Base-by-base conservation (phyloP, 2,888 invertebrate genomes). In the Melieria crassipennis region DNA sequence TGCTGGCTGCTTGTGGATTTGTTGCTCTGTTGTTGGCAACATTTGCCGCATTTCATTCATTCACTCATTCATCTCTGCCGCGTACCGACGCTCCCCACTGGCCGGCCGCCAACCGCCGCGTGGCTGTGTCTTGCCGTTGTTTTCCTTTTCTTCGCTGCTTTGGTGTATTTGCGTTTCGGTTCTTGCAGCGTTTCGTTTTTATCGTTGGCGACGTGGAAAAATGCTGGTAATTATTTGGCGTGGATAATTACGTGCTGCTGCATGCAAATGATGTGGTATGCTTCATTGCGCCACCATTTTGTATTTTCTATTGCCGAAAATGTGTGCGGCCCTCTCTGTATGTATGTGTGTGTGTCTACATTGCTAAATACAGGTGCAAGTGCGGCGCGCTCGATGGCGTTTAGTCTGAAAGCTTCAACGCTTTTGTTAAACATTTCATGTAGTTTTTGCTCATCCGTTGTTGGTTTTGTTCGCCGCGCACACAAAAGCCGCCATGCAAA, bases 201-300 rank as follows among this genome's bases (percentile, higher is more conserved):
- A 69, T 72, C 73, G 75, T 71, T 76, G 80, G 73, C 73, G 77
- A 78, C 78, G 76, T 78, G 76, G 78, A 77, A 81, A 81, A 80
- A 79, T 79, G 77, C 75, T 77, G 75, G 77, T 77, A 80, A 80
- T 81, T 81, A 79, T 76, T 77, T 77, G 78, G 76, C 77, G 76
- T 74, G 76, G 78, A 82, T 79, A 79, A 82, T 81, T 79, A 78
- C 76, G 69, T 65, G 72, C 63, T 50, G 61, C 63, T 65, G 62
- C 70, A 74, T 72, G 74, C 67, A 74, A 74, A 74, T 69, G 69
- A 69, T 74, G 66, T 71, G 69, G 66, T 47, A 62, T 67, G 64
- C 46, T 13, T 61, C 56, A 42, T 62, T 43, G 57, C 52, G 43
- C 30, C 30, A 30, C 30, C 30, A 1, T 5, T 30, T 57, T 16